These are phyloP conservation scores for Ceratitis capitata DNA, from an alignment of 1,140 invertebrate species.

Conservation along the genomic window DNA sequence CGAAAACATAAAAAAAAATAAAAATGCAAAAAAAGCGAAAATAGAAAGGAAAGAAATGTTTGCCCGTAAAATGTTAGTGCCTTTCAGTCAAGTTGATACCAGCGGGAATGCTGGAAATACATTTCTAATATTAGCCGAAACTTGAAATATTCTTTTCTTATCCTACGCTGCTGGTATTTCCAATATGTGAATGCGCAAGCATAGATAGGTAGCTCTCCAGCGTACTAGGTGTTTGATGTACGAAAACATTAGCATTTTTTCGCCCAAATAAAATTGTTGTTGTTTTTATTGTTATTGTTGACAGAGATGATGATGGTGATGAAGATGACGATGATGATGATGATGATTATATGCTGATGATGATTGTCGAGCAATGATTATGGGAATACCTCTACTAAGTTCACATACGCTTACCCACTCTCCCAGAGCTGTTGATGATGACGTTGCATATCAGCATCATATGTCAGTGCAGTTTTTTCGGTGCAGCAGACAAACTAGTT, in stretches of 20 bases:
- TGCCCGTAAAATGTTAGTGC: background rate
- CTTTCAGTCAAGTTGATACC: conserved; percentile 5
- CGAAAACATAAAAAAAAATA: no score
- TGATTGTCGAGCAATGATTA: background rate
- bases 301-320: no score
- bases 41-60: background rate
- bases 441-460: conserved; percentile 15
- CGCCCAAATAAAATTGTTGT: background rate
- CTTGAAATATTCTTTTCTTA: background rate
- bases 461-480: conserved; percentile 8
- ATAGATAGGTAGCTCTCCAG: background rate
- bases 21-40: no score
- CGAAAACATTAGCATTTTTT: conserved; percentile 23
- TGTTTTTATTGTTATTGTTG: background rate
- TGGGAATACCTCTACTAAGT: background rate
- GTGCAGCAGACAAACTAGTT: background rate
- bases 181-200: background rate
- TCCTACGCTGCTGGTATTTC: background rate
- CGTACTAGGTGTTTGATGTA: background rate
- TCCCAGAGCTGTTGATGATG: background rate
- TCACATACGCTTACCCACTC: background rate
- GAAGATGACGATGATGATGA: background rate
- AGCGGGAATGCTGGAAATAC: background rate
- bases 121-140: conserved; percentile 27
- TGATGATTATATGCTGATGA: background rate